Evolutionary conservation across 2,113 vertebrate species (phyloP).

Genomic region (Thalassoma bifasciatum): DNA sequence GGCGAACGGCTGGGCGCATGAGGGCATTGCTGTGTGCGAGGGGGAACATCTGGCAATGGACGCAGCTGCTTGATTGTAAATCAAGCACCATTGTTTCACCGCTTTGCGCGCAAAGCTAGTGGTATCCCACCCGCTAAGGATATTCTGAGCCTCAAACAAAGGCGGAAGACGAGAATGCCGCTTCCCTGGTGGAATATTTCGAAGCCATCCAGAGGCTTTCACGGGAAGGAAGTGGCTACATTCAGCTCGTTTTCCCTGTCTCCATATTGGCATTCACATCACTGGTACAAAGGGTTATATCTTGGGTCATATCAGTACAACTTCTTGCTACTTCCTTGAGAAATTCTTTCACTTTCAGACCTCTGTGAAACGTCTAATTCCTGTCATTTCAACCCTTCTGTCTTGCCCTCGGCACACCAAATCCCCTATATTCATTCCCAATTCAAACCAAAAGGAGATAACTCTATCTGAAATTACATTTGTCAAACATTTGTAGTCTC

Average conservation of each 20-base stretch:
- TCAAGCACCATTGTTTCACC: conserved; percentile 74
- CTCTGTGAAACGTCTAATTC: background rate
- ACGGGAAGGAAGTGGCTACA: conserved; percentile 33
- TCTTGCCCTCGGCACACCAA: conserved; percentile 1
- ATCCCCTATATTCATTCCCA: conserved; percentile 24
- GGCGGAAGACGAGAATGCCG: conserved; percentile 32
- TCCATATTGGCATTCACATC: background rate
- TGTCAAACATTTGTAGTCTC: conserved; percentile 31
- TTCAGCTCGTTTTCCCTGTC: conserved; percentile 4
- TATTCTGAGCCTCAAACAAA: conserved; percentile 62
- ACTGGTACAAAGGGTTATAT: background rate
- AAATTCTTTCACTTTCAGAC: conserved; percentile 1
- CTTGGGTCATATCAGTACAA: background rate
- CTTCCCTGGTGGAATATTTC: conserved; percentile 57
- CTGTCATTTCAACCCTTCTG: background rate
- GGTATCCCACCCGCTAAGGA: conserved; percentile 59
- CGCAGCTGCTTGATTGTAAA: conserved; percentile 81
- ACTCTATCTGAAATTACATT: conserved; percentile 44
- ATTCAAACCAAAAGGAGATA: conserved; percentile 19
- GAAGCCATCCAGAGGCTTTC: conserved; percentile 49
- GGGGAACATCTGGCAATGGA: conserved; percentile 75
- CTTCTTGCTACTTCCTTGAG: background rate
- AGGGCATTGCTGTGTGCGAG: conserved; percentile 47
- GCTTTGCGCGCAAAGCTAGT: conserved; percentile 31
- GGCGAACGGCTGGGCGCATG: conserved; percentile 64